Evolutionary conservation across 2,797 vertebrate species (phyloP), one percentile per base, ranked within the genome.

Genomic region (Helostoma temminkii): DNA sequence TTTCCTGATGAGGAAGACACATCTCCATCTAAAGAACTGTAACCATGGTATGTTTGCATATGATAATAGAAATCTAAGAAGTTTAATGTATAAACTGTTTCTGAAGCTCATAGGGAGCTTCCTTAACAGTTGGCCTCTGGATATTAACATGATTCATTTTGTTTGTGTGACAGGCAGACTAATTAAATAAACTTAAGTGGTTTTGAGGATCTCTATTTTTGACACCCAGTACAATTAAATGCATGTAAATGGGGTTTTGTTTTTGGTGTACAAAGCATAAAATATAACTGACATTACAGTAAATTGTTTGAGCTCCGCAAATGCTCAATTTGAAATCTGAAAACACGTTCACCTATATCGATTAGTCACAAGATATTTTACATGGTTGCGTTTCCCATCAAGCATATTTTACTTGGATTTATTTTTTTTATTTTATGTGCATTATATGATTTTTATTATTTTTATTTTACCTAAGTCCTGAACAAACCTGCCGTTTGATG

Each of bases 41-140:
- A 74, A 66, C 39, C 15, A 86, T 88, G 90, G 90, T 91, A 89
- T 49, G 90, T 89, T 60, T 48, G 25, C 18, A 37, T 75, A 54
- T 47, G 54, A 32, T 48, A 42, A 26, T 9, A n/a, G 15, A 49
- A 67, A 3, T 42, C 56, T 15, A 15, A 28, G 9, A 10, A 11
- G 3, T 54, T 42, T 0, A 21, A 45, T 66, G 0, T 28, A 16
- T 50, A 39, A 19, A 39, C 47, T 24, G 0, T 0, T 1, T 39
- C 24, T 71, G 14, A 49, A 47, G 2, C 2, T 37, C 16, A 32
- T n/a, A 3, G 9, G 14, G 18, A 59, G n/a, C 7, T 50, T 2
- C 9, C 3, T 5, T 24, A 8, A 1, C 19, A 4, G 36, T 41
- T 43, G 11, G 1, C 0, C 1, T n/a, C 14, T 32, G 18, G 6